Base-by-base conservation (phyloP, 2,797 vertebrate species). In the Sebastes taczanowskii region DNA sequence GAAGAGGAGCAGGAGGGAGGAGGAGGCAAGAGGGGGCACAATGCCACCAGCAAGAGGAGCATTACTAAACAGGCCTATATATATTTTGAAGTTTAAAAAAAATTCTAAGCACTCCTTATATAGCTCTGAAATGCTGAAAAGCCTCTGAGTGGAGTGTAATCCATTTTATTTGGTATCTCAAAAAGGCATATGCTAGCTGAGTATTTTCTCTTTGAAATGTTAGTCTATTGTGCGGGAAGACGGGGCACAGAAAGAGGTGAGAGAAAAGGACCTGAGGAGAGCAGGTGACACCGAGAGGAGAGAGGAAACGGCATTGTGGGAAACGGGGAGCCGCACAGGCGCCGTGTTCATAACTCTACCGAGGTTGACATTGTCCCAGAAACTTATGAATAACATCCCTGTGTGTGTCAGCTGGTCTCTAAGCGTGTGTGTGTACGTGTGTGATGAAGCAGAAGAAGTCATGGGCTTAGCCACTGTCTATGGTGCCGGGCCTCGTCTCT, bases 301-400 rank as follows among this genome's bases (percentile, higher is more conserved):
- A 84, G 49, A 74, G 55, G 62, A 84, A 73, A 49, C 9, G 46
- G 74, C 58, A 29, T 64, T 38, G 20, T 67, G 73, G 42, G 42
- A 49, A 49, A 49, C 16, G 42, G 42, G 42, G 77, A 84, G 78
- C 53, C 62, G 32, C 73, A 78, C 30, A 75, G 78, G 74, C 58
- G 11, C 64, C 46, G 18, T 67, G 74, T 86, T 87, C 76, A 29
- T 35, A 80, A 83, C 73, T 88, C 85, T 82, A 83, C 85, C 32
- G 75, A 87, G 87, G 84, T 82, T 84, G 87, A 89, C 86, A 84
- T 77, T 89, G 90, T 92, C 92, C 91, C 89, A 92, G 90, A 92
- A 94, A 92, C 86, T 88, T 90, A 89, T 91, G 91, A 91, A 91
- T 92, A 92, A 90, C 88, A 92, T 87, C 84, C 74, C 80, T 71